Conservation (phyloP, 2,113 vertebrate genomes). For the Hippocampus guttulatus region DNA sequence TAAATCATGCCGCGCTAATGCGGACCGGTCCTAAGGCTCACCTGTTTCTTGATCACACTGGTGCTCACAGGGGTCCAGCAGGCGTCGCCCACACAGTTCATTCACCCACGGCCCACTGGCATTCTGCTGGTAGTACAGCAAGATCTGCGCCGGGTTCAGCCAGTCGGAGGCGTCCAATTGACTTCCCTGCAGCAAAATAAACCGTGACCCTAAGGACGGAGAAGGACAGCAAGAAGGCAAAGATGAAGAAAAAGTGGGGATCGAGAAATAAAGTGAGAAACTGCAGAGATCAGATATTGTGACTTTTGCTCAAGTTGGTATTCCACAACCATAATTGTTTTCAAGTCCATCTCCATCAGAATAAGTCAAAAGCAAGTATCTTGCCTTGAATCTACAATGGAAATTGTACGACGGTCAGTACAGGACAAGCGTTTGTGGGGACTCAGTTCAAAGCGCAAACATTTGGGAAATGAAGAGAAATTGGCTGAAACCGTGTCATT, state of each 20-base stretch:
- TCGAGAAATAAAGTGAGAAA: neutral
- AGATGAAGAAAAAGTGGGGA: neutral
- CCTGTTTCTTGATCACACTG: slow-evolving; percentile 94
- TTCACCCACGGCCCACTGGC: slow-evolving; percentile 93
- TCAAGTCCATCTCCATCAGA: neutral
- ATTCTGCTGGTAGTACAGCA: slow-evolving; percentile 95
- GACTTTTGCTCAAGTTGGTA: neutral
- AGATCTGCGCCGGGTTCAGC: slow-evolving; percentile 94
- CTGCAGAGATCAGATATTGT: neutral
- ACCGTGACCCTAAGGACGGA: slow-evolving; percentile 81
- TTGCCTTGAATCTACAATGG: neutral
- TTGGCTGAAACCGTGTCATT: too few relatives aligned
- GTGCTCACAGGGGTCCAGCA: slow-evolving; percentile 94
- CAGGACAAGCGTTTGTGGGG: too few relatives aligned
- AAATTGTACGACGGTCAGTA: neutral
- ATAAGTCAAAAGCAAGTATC: neutral
- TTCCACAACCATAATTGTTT: neutral
- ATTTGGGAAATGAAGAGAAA: too few relatives aligned
- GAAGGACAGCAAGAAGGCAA: neutral
- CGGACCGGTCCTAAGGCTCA: slow-evolving; percentile 38
- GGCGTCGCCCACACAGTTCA: slow-evolving; percentile 89
- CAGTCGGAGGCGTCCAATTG: slow-evolving; percentile 95
- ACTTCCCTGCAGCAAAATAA: slow-evolving; percentile 93
- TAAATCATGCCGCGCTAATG: neutral
- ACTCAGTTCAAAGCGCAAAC: too few relatives aligned